phyloP scores from a whole-genome alignment of 2,888 invertebrate genomes.

The Rhaphigaster nebulosa region DNA sequence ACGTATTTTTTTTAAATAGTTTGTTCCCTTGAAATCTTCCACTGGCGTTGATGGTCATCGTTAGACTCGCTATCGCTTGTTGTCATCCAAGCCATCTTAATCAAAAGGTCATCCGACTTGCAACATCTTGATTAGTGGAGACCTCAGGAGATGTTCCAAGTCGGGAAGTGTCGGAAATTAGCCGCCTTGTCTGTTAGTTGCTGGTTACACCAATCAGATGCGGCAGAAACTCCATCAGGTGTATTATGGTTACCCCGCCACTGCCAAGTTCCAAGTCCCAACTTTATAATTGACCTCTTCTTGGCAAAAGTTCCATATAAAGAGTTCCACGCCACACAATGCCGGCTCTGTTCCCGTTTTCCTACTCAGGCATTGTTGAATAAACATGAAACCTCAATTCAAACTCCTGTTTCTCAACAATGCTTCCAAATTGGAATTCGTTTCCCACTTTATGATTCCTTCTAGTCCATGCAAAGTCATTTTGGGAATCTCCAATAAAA shows the following conservation, averaged over 20 bases:
- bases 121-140: background rate
- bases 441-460: background rate
- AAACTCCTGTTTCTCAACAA: background rate
- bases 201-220: background rate
- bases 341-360: background rate
- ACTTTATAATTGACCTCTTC: slow-evolving; percentile 17
- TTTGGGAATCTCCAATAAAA: too few species aligned
- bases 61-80: background rate
- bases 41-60: too few species aligned
- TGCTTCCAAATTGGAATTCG: background rate
- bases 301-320: slow-evolving; percentile 16
- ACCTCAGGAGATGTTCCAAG: background rate
- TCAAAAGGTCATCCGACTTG: background rate
- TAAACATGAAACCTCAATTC: slow-evolving; percentile 17
- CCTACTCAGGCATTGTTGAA: background rate
- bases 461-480: background rate
- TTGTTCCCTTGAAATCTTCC: background rate
- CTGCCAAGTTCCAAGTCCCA: background rate
- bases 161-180: background rate
- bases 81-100: background rate
- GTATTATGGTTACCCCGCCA: background rate
- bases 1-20: background rate
- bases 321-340: slow-evolving; percentile 7
- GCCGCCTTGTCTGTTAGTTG: background rate
- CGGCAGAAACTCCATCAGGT: background rate